These are phyloP conservation scores for Cryptocephalus primarius DNA, from an alignment of 2,888 invertebrate genomes.

Conservation along the genomic window DNA sequence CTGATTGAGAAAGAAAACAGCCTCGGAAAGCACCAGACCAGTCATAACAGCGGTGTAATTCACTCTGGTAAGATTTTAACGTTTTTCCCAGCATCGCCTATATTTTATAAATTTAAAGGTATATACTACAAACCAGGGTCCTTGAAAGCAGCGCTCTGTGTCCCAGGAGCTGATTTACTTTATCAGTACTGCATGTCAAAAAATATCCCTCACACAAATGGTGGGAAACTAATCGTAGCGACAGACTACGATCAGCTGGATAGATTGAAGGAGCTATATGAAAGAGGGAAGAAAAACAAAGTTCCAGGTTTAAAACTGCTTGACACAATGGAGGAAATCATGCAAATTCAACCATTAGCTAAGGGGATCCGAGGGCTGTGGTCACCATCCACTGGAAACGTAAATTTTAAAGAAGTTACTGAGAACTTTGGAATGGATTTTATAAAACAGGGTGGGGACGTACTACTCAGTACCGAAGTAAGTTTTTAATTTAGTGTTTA, in stretches of 20 bases:
- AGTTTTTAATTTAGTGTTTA: constrained; percentile 11
- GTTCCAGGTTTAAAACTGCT: constrained; percentile 39
- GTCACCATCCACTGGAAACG: constrained; percentile 75
- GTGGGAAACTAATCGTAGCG: constrained; percentile 88
- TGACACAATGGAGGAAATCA: constrained; percentile 27
- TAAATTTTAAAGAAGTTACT: constrained; percentile 78
- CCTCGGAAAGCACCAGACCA: constrained; percentile 82
- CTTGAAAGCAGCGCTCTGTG: constrained; percentile 83
- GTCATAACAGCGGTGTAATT: constrained; percentile 92
- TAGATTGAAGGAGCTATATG: constrained; percentile 51
- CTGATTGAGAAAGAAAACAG: constrained; percentile 79
- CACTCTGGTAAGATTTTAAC: constrained; percentile 58
- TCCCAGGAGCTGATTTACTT: constrained; percentile 63
- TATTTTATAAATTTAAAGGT: constrained; percentile 43
- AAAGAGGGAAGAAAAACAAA: constrained; percentile 48
- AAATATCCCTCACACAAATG: constrained; percentile 74
- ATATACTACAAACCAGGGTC: constrained; percentile 75
- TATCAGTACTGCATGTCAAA: constrained; percentile 78
- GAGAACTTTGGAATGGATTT: constrained; percentile 71
- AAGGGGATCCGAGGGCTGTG: constrained; percentile 60
- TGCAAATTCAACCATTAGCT: constrained; percentile 15
- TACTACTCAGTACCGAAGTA: constrained; percentile 64
- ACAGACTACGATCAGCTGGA: constrained; percentile 55
- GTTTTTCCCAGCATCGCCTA: neutral
- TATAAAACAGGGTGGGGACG: constrained; percentile 56